Evolutionary conservation across 2,888 invertebrate species (phyloP).

Genomic region (Hydrotaea diabolus): DNA sequence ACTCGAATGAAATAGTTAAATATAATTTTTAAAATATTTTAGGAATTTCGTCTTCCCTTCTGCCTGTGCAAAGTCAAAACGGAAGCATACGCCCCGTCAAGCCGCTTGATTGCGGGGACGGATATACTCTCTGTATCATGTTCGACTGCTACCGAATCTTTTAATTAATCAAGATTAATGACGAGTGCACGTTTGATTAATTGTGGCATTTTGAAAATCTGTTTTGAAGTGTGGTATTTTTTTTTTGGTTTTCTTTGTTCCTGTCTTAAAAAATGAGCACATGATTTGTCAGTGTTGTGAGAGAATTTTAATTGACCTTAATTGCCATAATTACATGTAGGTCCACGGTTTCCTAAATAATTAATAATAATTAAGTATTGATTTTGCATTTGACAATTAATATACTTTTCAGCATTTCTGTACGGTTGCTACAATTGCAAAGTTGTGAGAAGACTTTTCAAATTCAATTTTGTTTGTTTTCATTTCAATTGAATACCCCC

Average conservation of each 20-base stretch:
- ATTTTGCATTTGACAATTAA: not conserved
- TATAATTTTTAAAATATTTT: too few species aligned
- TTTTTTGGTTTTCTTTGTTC: not conserved
- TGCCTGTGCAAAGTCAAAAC: too few species aligned
- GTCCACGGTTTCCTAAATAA: not conserved
- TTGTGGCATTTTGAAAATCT: not conserved
- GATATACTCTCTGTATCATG: not conserved
- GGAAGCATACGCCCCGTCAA: not conserved
- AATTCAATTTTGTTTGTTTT: not conserved
- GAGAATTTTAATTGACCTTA: not conserved
- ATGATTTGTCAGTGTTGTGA: slow-evolving; percentile 11
- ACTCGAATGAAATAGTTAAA: too few species aligned
- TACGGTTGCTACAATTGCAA: not conserved
- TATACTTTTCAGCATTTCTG: not conserved
- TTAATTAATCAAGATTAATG: not conserved
- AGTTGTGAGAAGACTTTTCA: not conserved
- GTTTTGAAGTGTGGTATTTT: not conserved
- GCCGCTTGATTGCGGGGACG: not conserved
- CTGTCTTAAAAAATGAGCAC: not conserved
- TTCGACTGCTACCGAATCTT: not conserved
- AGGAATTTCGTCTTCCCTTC: too few species aligned
- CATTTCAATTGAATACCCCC: not conserved
- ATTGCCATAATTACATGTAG: slow-evolving; percentile 34
- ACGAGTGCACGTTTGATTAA: not conserved
- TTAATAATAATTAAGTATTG: slow-evolving; percentile 1